These are phyloP conservation scores for Aromia moschata DNA, from an alignment of 2,888 invertebrate genomes.

Conservation along the genomic window DNA sequence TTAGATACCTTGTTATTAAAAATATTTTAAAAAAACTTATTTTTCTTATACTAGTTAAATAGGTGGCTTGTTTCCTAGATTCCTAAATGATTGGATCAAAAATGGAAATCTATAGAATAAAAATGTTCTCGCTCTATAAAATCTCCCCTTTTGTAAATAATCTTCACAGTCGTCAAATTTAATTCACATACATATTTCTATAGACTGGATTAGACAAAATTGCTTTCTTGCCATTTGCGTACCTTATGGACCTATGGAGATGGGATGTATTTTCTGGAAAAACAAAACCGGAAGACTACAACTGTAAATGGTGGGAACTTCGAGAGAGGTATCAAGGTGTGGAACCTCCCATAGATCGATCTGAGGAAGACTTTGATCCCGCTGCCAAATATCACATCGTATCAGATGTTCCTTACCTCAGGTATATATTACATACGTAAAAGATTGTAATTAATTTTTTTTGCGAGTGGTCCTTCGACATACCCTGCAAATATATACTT, in stretches of 20 bases:
- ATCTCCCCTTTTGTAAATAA: no score
- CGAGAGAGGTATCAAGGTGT: constrained; percentile 71
- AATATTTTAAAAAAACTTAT: no score
- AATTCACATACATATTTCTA: no score
- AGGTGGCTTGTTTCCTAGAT: not conserved
- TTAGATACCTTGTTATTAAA: no score
- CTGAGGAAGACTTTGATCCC: constrained; percentile 72
- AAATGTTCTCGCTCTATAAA: no score
- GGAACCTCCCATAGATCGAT: constrained; percentile 70
- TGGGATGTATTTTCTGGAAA: constrained; percentile 74
- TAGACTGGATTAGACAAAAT: constrained; percentile 72
- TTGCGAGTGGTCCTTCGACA: no score
- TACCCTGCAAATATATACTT: no score
- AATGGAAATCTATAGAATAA: no score
- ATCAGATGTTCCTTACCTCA: constrained; percentile 73
- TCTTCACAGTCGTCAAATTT: no score
- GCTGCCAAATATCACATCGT: constrained; percentile 76
- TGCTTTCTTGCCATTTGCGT: constrained; percentile 75
- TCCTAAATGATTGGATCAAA: not conserved
- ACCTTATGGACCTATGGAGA: constrained; percentile 75
- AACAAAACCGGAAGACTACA: constrained; percentile 69
- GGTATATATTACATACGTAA: no score
- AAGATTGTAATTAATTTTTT: no score
- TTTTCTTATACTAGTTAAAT: constrained; percentile 3
- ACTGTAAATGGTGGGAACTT: constrained; percentile 73